phyloP scores from a whole-genome alignment of 2,113 vertebrate species.

The Gallinago undulata region DNA sequence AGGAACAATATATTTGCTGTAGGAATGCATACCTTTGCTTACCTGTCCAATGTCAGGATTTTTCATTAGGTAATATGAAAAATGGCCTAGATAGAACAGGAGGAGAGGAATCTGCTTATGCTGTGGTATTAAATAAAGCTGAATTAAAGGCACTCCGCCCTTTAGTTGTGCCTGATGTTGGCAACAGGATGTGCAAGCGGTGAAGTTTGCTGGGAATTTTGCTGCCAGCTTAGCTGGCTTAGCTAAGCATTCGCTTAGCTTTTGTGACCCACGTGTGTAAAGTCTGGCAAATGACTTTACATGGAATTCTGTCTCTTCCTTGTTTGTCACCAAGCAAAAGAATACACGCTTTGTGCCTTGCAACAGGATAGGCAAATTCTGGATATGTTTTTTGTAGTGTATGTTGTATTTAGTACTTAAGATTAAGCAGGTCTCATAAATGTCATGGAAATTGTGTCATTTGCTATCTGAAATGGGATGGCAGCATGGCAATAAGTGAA shows the following conservation, averaged over 20 bases:
- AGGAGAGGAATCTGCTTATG: background rate
- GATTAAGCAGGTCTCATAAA: background rate
- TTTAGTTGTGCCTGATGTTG: background rate
- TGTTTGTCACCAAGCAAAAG: background rate
- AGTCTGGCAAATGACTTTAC: background rate
- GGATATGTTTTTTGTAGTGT: background rate
- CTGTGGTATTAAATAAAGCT: background rate
- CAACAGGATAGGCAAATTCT: background rate
- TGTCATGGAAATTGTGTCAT: background rate
- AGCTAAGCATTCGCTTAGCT: background rate
- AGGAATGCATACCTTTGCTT: background rate
- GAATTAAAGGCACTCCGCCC: background rate
- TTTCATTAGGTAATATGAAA: background rate
- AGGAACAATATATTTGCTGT: background rate
- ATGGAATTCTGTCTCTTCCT: background rate
- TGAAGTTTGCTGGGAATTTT: background rate
- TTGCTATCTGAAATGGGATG: background rate
- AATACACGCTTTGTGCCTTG: background rate
- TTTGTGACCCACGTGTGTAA: background rate
- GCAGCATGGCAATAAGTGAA: background rate
- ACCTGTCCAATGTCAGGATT: background rate
- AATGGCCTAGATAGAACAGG: background rate
- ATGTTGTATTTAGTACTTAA: background rate
- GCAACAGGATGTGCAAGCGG: background rate
- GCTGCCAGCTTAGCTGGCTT: background rate